Base-by-base conservation (phyloP, 2,113 vertebrate genomes). In the Bujurquina vittata region DNA sequence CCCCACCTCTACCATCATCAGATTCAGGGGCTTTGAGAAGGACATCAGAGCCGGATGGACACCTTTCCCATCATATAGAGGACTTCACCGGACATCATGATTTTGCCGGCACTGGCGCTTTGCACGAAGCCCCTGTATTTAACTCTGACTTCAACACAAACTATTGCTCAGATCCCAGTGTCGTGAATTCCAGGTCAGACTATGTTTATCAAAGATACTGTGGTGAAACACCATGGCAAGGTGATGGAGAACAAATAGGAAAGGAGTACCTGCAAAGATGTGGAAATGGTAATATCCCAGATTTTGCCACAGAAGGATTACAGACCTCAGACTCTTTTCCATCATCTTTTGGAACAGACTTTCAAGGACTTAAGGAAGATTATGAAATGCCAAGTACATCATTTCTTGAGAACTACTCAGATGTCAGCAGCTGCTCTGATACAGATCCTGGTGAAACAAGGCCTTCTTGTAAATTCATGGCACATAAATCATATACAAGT, bases 341-440 rank as follows among this genome's bases (percentile, higher is more conserved):
- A 23, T 84, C 89, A 73, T 55, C 81, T 23, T 85, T 90, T 88
- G 80, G 84, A 75, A 57, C 73, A 69, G 69, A 94, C 73, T 89
- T 93, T n/a, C 84, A 92, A 81, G 86, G 75, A 76, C 69, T 91
- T 69, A 88, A 87, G 60, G 88, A 93, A 82, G 91, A 94, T 72
- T 87, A 89, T 90, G 86, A 63, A 75, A 77, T 91, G 12, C 72
- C 91, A 69, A 69, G 79, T 43, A 43, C 86, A 75, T 84, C 86
- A 14, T 85, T 85, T 91, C 84, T 93, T 65, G 93, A 91, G 5
- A 85, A 90, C 77, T 95, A 91, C 80, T 94, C 94, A 0, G 94
- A 95, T 89, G 89, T 95, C 59, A 95, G 93, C 82, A 96, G 92
- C 81, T 95, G 92, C 80, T 95, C 95, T 1, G 92, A 95, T 55